Evolutionary conservation across 2,113 vertebrate species (phyloP).

Genomic region (Ia io): DNA sequence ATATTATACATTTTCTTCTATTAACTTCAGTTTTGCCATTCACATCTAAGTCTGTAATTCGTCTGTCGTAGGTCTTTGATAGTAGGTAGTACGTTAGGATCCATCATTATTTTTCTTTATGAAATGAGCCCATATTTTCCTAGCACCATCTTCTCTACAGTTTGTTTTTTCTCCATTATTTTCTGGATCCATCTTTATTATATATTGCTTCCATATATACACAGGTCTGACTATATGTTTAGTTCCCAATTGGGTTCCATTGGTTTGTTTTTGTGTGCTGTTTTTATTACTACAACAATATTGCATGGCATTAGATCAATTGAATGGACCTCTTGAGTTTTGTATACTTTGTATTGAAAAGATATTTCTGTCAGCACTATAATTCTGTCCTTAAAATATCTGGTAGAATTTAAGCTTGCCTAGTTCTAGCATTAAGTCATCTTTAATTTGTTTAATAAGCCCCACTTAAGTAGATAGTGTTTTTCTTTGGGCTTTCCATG

Average conservation of each 20-base stretch:
- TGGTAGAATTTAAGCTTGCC: slow-evolving; percentile 12
- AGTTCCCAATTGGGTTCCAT: not conserved
- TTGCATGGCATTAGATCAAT: not conserved
- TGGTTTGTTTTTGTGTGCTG: not conserved
- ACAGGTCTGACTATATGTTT: not conserved
- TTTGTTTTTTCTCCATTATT: not conserved
- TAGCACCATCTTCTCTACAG: not conserved
- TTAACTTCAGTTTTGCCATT: not conserved
- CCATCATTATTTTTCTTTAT: not conserved
- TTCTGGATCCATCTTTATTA: not conserved
- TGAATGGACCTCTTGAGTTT: not conserved
- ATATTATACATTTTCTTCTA: not conserved
- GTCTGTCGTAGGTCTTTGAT: not conserved
- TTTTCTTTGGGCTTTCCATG: slow-evolving; percentile 17
- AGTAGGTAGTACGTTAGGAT: not conserved
- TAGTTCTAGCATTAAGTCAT: not conserved
- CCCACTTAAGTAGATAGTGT: slow-evolving; percentile 18
- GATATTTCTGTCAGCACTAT: not conserved
- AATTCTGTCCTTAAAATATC: not conserved
- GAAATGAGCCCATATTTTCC: not conserved
- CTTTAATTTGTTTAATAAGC: slow-evolving; percentile 36
- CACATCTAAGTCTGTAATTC: not conserved
- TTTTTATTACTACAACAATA: not conserved
- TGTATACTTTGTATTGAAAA: not conserved
- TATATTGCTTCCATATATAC: not conserved